Evolutionary conservation across 2,888 invertebrate genomes (phyloP), one percentile per base, ranked within the genome.

Genomic region (Galeruca laticollis): DNA sequence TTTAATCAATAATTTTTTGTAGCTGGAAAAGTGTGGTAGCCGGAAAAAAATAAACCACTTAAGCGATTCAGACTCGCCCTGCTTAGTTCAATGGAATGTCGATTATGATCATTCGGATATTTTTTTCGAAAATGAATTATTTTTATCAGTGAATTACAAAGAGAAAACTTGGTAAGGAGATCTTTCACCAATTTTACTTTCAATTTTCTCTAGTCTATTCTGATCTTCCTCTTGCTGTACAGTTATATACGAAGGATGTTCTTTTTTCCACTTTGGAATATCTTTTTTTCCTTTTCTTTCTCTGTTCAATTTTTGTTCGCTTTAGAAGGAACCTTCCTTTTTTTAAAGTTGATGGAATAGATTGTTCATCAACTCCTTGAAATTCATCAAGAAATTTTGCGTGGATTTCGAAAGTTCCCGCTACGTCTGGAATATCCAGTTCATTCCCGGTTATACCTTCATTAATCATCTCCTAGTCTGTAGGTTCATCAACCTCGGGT

Each of bases 1-100:
- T 59, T 66, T 15, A 33, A 66, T 57, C 65, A 65, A 65, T 65
- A 57, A 40, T 57, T 56, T 43, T 65, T 65, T 65, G 62, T 56
- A 33, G 59, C 47, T 43, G 66, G 59, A 9, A 66, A 56, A 2
- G 56, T 64, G 40, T 56, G 64, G 18, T 64, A 64, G 13, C 56
- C 37, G 8, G 56, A 64, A 64, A 64, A 56, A 37, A 64, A 31
- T 56, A 56, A 56, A 20, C 56, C 64, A 56, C 26, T 47, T 47
- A 66, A 66, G n/a, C 59, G 47, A 26, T 59, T 43, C 40, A 66
- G 54, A 31, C 35, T 66, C 37, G 59, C 31, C 31, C 35, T 54
- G 26, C n/a, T 20, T 21, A 64, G 21, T 20, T 43, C 56, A 57
- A 64, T 56, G 15, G 21, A 64, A 56, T 64, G 56, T 9, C 56